Evolutionary conservation across 2,113 vertebrate species (phyloP).

Genomic region (Microcebus tavaratra): DNA sequence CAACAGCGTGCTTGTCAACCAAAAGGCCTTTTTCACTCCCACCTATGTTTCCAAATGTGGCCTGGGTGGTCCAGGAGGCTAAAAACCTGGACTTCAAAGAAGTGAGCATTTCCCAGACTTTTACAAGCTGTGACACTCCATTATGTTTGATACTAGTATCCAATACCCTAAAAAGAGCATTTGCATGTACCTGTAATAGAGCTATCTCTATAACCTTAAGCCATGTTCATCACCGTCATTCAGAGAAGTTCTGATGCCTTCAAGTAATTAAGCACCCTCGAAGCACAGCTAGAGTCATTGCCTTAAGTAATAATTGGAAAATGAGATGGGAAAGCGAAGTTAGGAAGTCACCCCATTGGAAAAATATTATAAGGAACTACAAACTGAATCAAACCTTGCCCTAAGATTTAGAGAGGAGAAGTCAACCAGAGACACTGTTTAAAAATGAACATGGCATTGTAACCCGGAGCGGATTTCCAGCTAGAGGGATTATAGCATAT

Average conservation of each 20-base stretch:
- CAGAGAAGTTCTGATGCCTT: background rate
- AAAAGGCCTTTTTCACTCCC: background rate
- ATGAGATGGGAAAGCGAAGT: background rate
- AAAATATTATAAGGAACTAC: slow-evolving; percentile 31
- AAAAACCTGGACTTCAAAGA: background rate
- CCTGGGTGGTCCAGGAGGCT: background rate
- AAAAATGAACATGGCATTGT: background rate
- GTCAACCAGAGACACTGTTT: slow-evolving; percentile 19
- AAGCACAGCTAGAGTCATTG: background rate
- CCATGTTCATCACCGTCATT: background rate
- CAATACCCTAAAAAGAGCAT: background rate
- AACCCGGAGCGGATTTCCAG: slow-evolving; percentile 53
- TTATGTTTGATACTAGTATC: background rate
- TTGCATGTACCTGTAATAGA: background rate
- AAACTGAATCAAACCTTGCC: slow-evolving; percentile 22
- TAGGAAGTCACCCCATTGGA: background rate
- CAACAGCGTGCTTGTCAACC: background rate
- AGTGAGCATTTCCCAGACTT: slow-evolving; percentile 16
- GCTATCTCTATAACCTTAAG: background rate
- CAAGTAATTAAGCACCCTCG: background rate
- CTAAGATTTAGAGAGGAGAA: slow-evolving; percentile 7
- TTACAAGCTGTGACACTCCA: background rate
- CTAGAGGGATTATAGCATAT: slow-evolving; percentile 39
- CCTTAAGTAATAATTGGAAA: background rate
- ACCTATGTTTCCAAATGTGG: background rate